Evolutionary conservation across 2,113 vertebrate species (phyloP), one percentile per base, ranked within the genome.

Genomic region (Hydropotes inermis): DNA sequence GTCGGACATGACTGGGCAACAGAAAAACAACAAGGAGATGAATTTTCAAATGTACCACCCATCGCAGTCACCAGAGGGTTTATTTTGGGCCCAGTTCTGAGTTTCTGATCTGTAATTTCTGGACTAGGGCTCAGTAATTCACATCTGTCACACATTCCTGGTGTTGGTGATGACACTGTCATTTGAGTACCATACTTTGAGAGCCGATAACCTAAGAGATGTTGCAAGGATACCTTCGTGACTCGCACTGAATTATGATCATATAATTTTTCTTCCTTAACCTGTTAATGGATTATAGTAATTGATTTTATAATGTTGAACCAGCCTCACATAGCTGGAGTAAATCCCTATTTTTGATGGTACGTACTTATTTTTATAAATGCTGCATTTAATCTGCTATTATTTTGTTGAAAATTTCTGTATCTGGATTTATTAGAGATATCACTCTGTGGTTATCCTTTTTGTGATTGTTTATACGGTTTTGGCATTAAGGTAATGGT

Each of bases 1-100:
- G 67, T 3, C 0, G 2, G 67, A 70, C 19, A 39, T 0, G 5
- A 21, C 67, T 70, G 67, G 36, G 67, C n/a, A 3, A 3, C n/a
- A 39, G 17, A 23, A 3, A 10, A 67, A 4, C 33, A 36, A 10
- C 67, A 39, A 33, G 33, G 23, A 17, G 6, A 19, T 5, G 12
- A 12, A 33, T 6, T 60, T 33, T 64, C 27, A 28, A 7, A 39
- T 15, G 76, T 33, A 2, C 25, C 5, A 19, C 7, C 0, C 8
- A 0, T 58, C 5, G 19, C 12, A 17, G n/a, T 78, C 61, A 78
- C 7, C 43, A 27, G 30, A 8, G 2, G 9, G 25, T 2, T 12
- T 8, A 19, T 36, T 36, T 10, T 13, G 39, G 14, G 3, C 36
- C 6, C 27, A 39, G 14, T 5, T 14, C 54, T 45, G n/a, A 79